Conservation (phyloP, 1,140 invertebrate genomes). For the Solen grandis region DNA sequence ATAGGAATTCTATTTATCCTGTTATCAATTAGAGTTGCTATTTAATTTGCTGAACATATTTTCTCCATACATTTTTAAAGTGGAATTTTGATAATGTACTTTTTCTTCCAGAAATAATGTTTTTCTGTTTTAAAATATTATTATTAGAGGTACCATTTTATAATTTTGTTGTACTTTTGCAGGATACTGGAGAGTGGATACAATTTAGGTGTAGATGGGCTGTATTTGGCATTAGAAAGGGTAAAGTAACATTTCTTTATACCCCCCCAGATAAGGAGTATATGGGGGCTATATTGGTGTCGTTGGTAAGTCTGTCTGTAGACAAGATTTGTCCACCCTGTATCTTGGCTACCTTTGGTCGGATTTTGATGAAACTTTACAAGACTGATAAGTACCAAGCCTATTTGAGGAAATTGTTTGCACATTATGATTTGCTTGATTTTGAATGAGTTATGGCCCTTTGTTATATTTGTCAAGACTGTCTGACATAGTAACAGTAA, state of each 20-base stretch:
- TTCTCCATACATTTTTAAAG: background rate
- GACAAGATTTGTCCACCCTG: background rate
- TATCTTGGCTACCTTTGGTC: too few species aligned
- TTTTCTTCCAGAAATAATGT: background rate
- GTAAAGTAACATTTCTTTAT: slow-evolving; percentile 12
- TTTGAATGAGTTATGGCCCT: too few species aligned
- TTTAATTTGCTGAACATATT: background rate
- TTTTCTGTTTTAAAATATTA: background rate
- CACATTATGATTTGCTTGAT: too few species aligned
- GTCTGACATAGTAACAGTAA: too few species aligned
- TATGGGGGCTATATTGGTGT: background rate
- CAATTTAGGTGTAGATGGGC: slow-evolving; percentile 60
- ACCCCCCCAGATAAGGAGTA: background rate
- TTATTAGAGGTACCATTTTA: background rate
- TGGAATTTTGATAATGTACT: background rate
- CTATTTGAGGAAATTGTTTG: too few species aligned
- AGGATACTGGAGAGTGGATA: slow-evolving; percentile 66
- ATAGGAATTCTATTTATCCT: background rate
- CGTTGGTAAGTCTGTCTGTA: background rate
- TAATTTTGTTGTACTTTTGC: slow-evolving; percentile 8
- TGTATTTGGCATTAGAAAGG: slow-evolving; percentile 63
- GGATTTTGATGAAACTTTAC: too few species aligned
- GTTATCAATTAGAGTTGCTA: background rate
- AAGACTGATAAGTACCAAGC: too few species aligned
- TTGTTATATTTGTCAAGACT: too few species aligned